Base-by-base conservation (phyloP, 2,113 vertebrate species). In the Desmodus rotundus region DNA sequence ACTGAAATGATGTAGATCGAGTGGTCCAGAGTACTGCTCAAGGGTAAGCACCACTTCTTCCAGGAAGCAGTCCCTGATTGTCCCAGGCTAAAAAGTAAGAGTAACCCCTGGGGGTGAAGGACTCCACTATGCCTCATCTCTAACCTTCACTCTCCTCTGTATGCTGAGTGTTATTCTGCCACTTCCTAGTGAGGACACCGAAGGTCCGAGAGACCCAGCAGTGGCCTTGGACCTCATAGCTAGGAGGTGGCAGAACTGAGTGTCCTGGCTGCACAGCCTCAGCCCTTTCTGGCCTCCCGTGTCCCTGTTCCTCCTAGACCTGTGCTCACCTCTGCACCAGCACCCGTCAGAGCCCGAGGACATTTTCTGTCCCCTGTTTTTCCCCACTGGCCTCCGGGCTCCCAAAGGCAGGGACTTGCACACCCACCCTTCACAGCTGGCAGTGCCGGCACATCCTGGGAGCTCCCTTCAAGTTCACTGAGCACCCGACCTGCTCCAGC, bases 331-430 rank as follows among this genome's bases (percentile, higher is more conserved):
- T 31, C 47, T 50, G 78, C 5, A 2, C 33, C 43, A 2, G 74
- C 54, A 7, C 14, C 52, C 1, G 2, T 17, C 1, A 0, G 4
- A 5, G 9, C 61, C 86, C 9, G 0, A 3, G 70, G 47, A 36
- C 36, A 0, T 15, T 9, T 9, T 12, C 7, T 7, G 3, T 72
- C 16, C 33, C 26, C 31, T 0, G 26, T 13, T 17, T 36, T 67
- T 47, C 47, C 58, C 28, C 0, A 0, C 33, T 7, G 26, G 88
- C 56, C 45, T 74, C 72, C 12, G 2, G 33, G 74, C 74, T 80
- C 78, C 50, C 0, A 0, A 19, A 45, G 80, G 22, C 5, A 5
- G 45, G 74, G 36, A 16, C 5, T 31, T 16, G 24, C 15, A 36
- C 1, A 0, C 45, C 22, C 1, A 0, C 45, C 22, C n/a, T 50